Evolutionary conservation across 1,140 invertebrate genomes (phyloP).

Genomic region (Drosophila lini): DNA sequence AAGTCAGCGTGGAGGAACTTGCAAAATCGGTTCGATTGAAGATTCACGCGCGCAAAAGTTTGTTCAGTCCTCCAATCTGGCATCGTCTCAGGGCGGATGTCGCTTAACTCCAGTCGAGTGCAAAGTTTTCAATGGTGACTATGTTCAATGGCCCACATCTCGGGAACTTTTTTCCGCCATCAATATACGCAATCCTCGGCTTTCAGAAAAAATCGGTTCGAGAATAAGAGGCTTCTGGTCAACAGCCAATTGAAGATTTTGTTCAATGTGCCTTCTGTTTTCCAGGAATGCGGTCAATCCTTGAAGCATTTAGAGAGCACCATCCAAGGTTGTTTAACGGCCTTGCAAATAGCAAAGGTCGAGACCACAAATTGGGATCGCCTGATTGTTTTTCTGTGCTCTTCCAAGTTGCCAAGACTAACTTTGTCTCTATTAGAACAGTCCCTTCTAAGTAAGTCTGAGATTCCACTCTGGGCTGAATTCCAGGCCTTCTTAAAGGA

Average conservation of each 20-base stretch:
- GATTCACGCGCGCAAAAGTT: not conserved
- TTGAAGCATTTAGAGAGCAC: not conserved
- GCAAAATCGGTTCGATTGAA: not conserved
- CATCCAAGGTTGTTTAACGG: not conserved
- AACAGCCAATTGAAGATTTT: not conserved
- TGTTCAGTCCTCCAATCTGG: not conserved
- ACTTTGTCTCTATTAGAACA: not conserved
- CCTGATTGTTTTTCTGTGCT: not conserved
- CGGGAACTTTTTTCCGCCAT: not conserved
- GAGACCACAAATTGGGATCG: not conserved
- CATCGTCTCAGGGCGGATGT: not conserved
- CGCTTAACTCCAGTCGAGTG: not conserved
- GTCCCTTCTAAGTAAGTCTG: not conserved
- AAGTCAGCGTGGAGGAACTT: not conserved
- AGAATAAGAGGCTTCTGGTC: conserved; percentile 1
- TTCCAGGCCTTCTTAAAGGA: not conserved
- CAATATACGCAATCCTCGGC: not conserved
- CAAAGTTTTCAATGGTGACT: not conserved
- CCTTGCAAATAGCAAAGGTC: not conserved
- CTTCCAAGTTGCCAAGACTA: not conserved
- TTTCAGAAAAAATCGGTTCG: not conserved
- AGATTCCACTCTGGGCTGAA: not conserved
- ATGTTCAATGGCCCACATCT: not conserved
- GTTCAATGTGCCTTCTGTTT: not conserved
- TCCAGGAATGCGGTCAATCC: not conserved